Percentiles rank a stretch among this genome's conserved stretches.
phyloP scores from a whole-genome alignment of 2,113 vertebrate species.

The Panurus biarmicus region DNA sequence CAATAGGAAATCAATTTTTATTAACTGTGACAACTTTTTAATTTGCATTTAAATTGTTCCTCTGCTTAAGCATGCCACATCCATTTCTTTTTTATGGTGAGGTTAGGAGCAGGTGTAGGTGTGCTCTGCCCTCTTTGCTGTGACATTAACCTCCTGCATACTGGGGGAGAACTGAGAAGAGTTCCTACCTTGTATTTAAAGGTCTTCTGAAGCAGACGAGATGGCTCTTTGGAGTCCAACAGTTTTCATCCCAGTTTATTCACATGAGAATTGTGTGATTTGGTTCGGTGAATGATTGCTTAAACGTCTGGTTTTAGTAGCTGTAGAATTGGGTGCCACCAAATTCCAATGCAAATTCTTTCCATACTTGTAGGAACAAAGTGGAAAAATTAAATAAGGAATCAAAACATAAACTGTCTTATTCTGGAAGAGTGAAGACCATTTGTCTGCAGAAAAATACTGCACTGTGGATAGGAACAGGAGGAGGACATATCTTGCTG shows the following conservation, averaged over 20 bases:
- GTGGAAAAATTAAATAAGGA: slow-evolving; percentile 52
- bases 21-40: background rate
- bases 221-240: background rate
- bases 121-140: background rate
- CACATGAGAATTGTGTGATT: background rate
- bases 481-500: slow-evolving; percentile 85
- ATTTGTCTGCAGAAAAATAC: slow-evolving; percentile 84
- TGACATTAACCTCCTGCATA: background rate
- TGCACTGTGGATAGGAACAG: slow-evolving; percentile 89
- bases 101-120: background rate
- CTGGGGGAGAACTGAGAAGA: background rate
- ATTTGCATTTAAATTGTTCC: background rate
- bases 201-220: background rate
- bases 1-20: background rate
- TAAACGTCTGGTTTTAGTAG: background rate
- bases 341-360: background rate
- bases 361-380: slow-evolving; percentile 63
- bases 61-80: background rate
- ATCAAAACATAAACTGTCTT: slow-evolving; percentile 58
- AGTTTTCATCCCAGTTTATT: background rate
- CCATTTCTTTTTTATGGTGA: background rate
- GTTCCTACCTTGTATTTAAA: background rate
- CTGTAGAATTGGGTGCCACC: background rate
- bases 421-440: slow-evolving; percentile 83
- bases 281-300: background rate